Conservation (phyloP, 2,888 invertebrate genomes). For the Sarcophaga rosellei region DNA sequence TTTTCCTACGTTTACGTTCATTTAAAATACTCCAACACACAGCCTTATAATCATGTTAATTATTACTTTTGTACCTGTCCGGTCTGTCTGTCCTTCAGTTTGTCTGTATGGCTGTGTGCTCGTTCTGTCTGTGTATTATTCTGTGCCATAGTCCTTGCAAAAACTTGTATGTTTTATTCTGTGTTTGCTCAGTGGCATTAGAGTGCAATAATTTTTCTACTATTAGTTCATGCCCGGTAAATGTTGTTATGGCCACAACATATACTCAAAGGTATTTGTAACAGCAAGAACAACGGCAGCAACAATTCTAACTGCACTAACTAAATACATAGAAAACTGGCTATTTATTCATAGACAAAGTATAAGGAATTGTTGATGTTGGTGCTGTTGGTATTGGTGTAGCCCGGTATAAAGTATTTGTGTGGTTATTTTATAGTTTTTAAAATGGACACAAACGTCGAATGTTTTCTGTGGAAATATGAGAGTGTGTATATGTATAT, state of each 20-base stretch:
- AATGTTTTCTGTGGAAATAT: neutral
- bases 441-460: neutral
- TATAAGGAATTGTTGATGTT: too few relatives aligned
- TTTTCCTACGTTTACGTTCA: constrained; percentile 13
- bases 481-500: constrained; percentile 6
- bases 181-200: constrained; percentile 30
- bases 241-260: constrained; percentile 12
- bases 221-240: constrained; percentile 47
- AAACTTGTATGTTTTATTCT: constrained; percentile 16
- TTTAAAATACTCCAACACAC: constrained; percentile 1
- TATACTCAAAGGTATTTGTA: constrained; percentile 38
- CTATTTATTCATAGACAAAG: too few relatives aligned
- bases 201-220: constrained; percentile 41
- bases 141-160: neutral
- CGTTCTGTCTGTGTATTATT: neutral
- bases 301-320: neutral
- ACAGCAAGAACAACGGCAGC: neutral
- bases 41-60: constrained; percentile 60
- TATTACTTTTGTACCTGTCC: constrained; percentile 49
- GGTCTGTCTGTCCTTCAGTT: constrained; percentile 8
- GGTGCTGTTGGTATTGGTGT: neutral
- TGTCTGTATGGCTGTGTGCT: neutral
- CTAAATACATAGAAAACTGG: neutral
- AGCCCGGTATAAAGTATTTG: neutral
- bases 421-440: constrained; percentile 29